Evolutionary conservation across 23 tunicate genomes (phyloP).

Genomic region (Phallusia fumigata): DNA sequence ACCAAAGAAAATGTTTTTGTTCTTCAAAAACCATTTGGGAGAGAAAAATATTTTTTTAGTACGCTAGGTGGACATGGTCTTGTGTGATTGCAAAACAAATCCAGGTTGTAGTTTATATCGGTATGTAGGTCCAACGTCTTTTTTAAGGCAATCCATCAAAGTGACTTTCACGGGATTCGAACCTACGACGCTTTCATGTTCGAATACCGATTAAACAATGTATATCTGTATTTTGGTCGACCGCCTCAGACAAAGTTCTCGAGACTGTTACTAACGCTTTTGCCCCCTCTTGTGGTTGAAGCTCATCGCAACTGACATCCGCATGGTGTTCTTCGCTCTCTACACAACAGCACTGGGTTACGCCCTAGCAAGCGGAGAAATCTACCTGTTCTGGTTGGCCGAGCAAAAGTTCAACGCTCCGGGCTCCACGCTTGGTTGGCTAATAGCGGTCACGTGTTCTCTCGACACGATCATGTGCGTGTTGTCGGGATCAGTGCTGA

Average conservation of each 20-base stretch:
- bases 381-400: constrained; percentile 66
- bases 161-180: neutral
- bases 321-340: constrained; percentile 24
- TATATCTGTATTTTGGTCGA: neutral
- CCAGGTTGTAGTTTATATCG: too few species aligned
- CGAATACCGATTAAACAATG: neutral
- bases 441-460: constrained; percentile 11
- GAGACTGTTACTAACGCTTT: neutral
- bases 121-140: too few species aligned
- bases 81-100: too few species aligned
- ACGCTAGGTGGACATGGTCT: too few species aligned
- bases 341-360: constrained; percentile 7
- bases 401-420: constrained; percentile 47
- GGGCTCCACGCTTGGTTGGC: constrained; percentile 30
- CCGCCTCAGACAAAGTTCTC: neutral
- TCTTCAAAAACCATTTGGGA: too few species aligned
- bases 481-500: constrained; percentile 25
- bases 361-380: constrained; percentile 19
- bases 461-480: constrained; percentile 36
- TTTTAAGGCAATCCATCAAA: too few species aligned
- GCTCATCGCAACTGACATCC: neutral
- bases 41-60: too few species aligned
- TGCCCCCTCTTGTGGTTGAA: neutral
- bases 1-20: too few species aligned
- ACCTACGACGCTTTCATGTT: neutral